Percentiles rank a stretch among this genome's conserved stretches.
Evolutionary conservation across 1,140 invertebrate species (phyloP).

Genomic region (Drosophila bocqueti): DNA sequence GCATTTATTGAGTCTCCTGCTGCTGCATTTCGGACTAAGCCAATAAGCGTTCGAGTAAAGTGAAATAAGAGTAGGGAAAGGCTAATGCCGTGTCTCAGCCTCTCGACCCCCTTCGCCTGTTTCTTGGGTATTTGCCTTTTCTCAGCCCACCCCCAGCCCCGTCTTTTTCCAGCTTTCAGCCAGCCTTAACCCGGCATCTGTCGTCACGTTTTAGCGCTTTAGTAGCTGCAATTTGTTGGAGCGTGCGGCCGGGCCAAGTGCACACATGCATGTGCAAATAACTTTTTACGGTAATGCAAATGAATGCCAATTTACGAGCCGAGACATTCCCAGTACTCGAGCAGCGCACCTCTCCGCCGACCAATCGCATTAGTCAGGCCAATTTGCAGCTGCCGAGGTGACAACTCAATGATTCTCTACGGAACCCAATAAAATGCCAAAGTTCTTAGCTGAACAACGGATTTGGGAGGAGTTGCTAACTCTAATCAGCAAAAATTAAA

Average conservation of each 20-base stretch:
- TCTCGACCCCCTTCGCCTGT: slow-evolving; percentile 29
- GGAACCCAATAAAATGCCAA: slow-evolving; percentile 20
- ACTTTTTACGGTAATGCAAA: slow-evolving; percentile 81
- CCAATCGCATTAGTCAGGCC: slow-evolving; percentile 62
- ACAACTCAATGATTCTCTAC: slow-evolving; percentile 62
- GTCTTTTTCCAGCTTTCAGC: slow-evolving; percentile 11
- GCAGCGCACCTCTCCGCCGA: slow-evolving; percentile 3
- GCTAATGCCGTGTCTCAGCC: slow-evolving; percentile 50
- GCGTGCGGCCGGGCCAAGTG: slow-evolving; percentile 68
- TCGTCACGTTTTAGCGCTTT: slow-evolving; percentile 82
- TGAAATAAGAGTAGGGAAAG: slow-evolving; percentile 49
- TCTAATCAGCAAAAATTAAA: too few species aligned
- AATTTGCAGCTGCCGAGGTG: slow-evolving; percentile 70
- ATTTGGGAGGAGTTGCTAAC: background rate
- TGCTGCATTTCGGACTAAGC: slow-evolving; percentile 72
- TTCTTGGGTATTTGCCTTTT: slow-evolving; percentile 53
- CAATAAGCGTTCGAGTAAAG: slow-evolving; percentile 76
- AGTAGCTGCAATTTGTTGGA: slow-evolving; percentile 75
- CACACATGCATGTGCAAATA: slow-evolving; percentile 79
- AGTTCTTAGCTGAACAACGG: background rate
- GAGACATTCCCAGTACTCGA: slow-evolving; percentile 26
- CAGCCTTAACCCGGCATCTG: slow-evolving; percentile 26
- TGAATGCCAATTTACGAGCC: slow-evolving; percentile 79
- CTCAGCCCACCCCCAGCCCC: background rate
- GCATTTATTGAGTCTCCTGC: slow-evolving; percentile 74